These are phyloP conservation scores for Budorcas taxicolor DNA, from an alignment of 2,113 vertebrate genomes.

Conservation along the genomic window DNA sequence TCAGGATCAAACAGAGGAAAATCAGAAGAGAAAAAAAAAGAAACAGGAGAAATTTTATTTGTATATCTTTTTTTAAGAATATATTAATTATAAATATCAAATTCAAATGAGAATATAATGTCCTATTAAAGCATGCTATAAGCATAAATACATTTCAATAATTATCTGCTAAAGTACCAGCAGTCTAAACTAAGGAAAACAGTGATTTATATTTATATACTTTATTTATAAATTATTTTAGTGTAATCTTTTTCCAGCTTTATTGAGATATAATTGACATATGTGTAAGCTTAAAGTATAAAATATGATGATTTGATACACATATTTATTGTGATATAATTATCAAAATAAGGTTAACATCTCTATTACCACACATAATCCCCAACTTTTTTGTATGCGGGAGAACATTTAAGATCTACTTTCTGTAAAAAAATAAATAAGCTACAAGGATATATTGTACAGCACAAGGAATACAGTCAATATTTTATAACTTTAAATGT, in stretches of 20 bases:
- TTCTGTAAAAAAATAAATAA: neutral
- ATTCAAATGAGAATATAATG: neutral
- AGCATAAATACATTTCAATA: neutral
- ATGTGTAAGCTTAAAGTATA: neutral
- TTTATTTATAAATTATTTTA: neutral
- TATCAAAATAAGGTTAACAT: neutral
- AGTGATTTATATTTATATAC: neutral
- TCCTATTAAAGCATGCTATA: neutral
- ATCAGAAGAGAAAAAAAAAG: neutral
- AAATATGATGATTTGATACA: neutral
- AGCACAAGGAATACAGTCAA: neutral
- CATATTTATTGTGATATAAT: neutral
- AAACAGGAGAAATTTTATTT: neutral
- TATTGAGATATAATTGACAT: neutral
- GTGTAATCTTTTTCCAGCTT: neutral
- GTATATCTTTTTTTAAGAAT: neutral
- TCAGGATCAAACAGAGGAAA: slow-evolving; percentile 33
- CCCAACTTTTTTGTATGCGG: neutral
- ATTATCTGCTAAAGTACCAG: neutral
- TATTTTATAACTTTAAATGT: neutral
- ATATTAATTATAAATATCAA: slow-evolving; percentile 11
- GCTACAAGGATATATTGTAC: neutral
- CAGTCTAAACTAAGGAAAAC: slow-evolving; percentile 1
- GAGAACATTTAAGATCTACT: neutral
- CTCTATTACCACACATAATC: neutral